These are phyloP conservation scores for Natator depressus DNA, from an alignment of 2,113 vertebrate genomes.

Conservation along the genomic window DNA sequence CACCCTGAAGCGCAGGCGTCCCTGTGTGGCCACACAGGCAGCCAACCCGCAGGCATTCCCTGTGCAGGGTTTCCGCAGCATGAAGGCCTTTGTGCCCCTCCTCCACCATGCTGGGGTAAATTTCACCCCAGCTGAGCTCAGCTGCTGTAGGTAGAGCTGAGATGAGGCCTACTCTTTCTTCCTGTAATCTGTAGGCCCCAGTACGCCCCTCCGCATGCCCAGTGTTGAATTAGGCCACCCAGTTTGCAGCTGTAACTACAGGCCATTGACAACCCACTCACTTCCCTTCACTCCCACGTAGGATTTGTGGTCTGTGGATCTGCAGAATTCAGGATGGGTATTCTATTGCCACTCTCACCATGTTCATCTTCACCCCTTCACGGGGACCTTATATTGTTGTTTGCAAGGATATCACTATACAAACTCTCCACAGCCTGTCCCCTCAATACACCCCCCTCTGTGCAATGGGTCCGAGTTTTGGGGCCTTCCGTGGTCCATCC, in stretches of 20 bases:
- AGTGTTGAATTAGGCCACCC: background rate
- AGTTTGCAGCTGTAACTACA: background rate
- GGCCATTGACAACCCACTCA: background rate
- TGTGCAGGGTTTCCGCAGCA: rapidly evolving
- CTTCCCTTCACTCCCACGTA: background rate
- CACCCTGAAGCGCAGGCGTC: background rate
- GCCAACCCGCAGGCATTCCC: background rate
- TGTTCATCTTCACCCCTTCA: background rate
- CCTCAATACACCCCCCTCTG: background rate
- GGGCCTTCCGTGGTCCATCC: background rate
- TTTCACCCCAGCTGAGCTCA: background rate
- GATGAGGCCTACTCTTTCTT: background rate
- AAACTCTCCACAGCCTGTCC: background rate
- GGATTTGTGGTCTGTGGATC: background rate
- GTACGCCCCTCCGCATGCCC: background rate
- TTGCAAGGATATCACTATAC: background rate
- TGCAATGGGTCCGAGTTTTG: background rate
- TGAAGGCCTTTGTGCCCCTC: background rate
- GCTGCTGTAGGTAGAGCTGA: rapidly evolving
- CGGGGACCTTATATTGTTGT: background rate
- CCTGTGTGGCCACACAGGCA: background rate
- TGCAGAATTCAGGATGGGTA: background rate
- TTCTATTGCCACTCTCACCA: background rate
- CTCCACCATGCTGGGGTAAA: background rate
- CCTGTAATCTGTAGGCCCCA: background rate